phyloP scores from a whole-genome alignment of 2,888 invertebrate genomes.

The Calameuta idolon region DNA sequence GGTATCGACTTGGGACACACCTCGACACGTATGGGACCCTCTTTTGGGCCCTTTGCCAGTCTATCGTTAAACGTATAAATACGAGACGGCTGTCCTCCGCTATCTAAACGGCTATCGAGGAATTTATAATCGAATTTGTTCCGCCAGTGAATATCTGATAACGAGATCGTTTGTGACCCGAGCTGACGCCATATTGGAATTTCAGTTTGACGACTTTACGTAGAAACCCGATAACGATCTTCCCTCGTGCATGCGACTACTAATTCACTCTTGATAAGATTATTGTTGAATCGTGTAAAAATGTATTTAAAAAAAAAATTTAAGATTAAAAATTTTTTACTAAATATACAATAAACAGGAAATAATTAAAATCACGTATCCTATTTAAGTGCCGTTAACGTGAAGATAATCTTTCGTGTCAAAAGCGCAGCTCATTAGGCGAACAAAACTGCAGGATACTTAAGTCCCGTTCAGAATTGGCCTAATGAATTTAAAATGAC shows the following conservation, averaged over 20 bases:
- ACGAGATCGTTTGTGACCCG: neutral
- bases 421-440: neutral
- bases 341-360: conserved; percentile 5
- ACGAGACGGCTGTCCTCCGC: neutral
- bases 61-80: neutral
- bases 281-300: neutral
- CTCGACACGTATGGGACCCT: neutral
- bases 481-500: conserved; percentile 60
- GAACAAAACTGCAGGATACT: conserved; percentile 8
- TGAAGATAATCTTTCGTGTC: neutral
- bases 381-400: neutral
- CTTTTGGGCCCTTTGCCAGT: neutral
- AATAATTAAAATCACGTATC: neutral
- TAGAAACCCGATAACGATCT: neutral
- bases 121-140: conserved; percentile 10
- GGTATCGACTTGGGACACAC: neutral
- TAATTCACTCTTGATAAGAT: neutral
- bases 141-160: conserved; percentile 1
- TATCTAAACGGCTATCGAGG: conserved; percentile 5
- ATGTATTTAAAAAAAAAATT: conserved; percentile 3
- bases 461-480: conserved; percentile 41
- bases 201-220: neutral
- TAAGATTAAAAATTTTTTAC: neutral
- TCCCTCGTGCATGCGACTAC: neutral
- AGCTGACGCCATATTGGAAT: neutral